Base-by-base conservation (phyloP, 2,888 invertebrate genomes). In the Caenorhabditis afra region DNA sequence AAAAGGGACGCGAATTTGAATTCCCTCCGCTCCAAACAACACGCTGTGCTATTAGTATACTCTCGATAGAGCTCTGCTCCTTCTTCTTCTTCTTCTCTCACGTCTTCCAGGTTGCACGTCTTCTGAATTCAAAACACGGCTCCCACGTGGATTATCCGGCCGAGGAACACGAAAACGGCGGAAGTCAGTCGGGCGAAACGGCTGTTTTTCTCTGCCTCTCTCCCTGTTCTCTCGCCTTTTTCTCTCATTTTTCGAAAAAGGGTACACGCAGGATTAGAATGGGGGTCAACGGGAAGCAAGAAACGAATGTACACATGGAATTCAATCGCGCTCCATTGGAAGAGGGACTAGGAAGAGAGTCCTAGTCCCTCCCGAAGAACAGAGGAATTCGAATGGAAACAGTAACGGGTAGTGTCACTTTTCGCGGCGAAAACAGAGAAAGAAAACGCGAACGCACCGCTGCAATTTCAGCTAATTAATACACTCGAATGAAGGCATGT, bases 191-290 rank as follows among this genome's bases (percentile, higher is more conserved):
- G 50, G 11, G 11, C 11, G 37, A 37, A 37, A 37, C 11, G 11
- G 11, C 12, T 14, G 14, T 14, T 41, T 52, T n/a, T 52, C 52
- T 52, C 14, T 41, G 4, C 7, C 22, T 22, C 20, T 49, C 49
- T 22, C 16, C 22, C 7, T 11, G 14, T n/a, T 52, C 52, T 52
- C 29, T 23, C 52, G 23, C 20, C 22, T 49, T 49, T 49, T n/a
- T n/a, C n/a, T 49, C 20, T 20, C 20, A 49, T 20, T 20, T 49
- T 49, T 49, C 29, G 52, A n/a, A 23, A 52, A 52, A 14, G 41
- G 41, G 41, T 52, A 52, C 52, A 52, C 23, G 52, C 20, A 29
- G n/a, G 52, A 52, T 52, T 52, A 52, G n/a, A 50, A 50, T 50
- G 52, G 52, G 52, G 52, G 52, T 52, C 52, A 47, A 8, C 2